Evolutionary conservation across 2,888 invertebrate genomes (phyloP).

Genomic region (Apodemia zela): DNA sequence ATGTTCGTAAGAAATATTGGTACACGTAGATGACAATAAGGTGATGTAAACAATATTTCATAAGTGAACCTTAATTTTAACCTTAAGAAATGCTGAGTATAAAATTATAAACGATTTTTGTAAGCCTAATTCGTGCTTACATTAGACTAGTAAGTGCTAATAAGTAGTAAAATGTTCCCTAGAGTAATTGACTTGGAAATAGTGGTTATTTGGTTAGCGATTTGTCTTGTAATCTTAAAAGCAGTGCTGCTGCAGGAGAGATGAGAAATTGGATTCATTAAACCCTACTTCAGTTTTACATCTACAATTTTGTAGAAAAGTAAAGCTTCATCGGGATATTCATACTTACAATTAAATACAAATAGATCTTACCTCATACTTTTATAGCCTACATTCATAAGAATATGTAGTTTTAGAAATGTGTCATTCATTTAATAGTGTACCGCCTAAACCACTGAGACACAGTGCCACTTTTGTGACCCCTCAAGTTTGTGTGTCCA

Average conservation of each 20-base stretch:
- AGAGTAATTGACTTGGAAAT: constrained; percentile 92
- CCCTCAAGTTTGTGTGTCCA: constrained; percentile 19
- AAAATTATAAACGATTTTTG: constrained; percentile 75
- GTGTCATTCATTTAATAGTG: constrained; percentile 20
- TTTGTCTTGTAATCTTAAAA: constrained; percentile 38
- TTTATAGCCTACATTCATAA: constrained; percentile 76
- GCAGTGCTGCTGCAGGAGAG: constrained; percentile 47
- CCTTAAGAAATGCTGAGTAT: constrained; percentile 74
- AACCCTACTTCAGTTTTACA: constrained; percentile 49
- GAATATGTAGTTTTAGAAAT: constrained; percentile 60
- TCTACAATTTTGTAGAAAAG: constrained; percentile 66
- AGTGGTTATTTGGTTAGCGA: constrained; percentile 75
- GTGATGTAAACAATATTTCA: constrained; percentile 30
- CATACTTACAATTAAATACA: constrained; percentile 58
- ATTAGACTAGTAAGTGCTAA: constrained; percentile 70
- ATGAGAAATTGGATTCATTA: constrained; percentile 42
- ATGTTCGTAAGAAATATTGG: background rate
- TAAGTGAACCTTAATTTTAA: constrained; percentile 59
- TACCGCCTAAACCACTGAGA: constrained; percentile 46
- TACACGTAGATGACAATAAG: constrained; percentile 24
- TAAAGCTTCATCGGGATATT: constrained; percentile 71
- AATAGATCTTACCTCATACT: constrained; percentile 63
- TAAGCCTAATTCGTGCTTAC: constrained; percentile 75
- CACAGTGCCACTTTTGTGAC: constrained; percentile 25
- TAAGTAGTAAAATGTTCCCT: constrained; percentile 87